Evolutionary conservation across 2,888 invertebrate genomes (phyloP), one percentile per base, ranked within the genome.

Genomic region (Hypselothyrea guttata): DNA sequence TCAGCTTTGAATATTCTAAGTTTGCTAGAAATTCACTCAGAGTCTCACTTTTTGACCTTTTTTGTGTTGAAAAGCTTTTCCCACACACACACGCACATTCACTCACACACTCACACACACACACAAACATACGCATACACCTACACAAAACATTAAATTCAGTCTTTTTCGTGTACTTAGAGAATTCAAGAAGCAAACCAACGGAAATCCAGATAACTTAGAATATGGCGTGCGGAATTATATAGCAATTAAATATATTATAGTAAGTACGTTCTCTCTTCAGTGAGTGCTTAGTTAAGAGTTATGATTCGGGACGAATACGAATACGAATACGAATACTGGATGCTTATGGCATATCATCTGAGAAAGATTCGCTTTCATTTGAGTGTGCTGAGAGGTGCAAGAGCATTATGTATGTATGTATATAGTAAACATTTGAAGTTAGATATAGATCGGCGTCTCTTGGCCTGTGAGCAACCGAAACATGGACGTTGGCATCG

Each of bases 401-500:
- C 46, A 58, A 58, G 58, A 69, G 54, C 69, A 22, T 22, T 22
- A 22, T 30, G 30, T 30, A n/a, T 30, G 30, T 30, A 75, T 56
- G 47, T 55, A 42, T 37, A 28, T 22, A 18, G 11, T 47, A 51
- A 54, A 44, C 30, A 48, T 31, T 64, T 42, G 40, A 61, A 15
- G 53, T 84, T 95, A 99, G 92, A 99, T 98, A 92, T 98, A 99
- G 91, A 98, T 96, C 82, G 99, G 99, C 90, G 97, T 97, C 92
- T 99, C 99, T 91, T 99, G 99, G 61, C 99, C 99, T 81, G 99
- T 99, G 88, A 99, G 93, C 89, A 99, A 93, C 88, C 99, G 94
- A 93, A 98, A 99, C 97, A 99, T 99, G 72, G 99, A 99, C 79
- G 99, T 99, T 84, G 99, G 99, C 99, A 99, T 99, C 53, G 99